Evolutionary conservation across 2,888 invertebrate genomes (phyloP).

Genomic region (Ectemnius lituratus): DNA sequence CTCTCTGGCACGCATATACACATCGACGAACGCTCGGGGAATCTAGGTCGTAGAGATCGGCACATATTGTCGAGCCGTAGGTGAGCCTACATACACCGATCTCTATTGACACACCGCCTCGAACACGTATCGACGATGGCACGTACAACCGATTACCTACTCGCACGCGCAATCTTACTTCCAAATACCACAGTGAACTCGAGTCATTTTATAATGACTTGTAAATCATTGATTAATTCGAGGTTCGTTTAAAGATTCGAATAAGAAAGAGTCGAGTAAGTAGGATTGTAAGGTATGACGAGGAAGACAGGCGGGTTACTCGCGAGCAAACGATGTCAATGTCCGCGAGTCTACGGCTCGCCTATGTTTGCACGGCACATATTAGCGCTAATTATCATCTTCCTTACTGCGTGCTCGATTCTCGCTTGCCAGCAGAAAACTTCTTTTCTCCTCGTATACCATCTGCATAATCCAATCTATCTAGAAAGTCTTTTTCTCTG

Average conservation of each 20-base stretch:
- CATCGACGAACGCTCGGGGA: neutral
- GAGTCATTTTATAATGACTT: too few species aligned
- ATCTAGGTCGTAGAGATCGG: conserved; percentile 43
- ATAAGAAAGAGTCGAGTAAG: too few species aligned
- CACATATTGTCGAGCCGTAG: conserved; percentile 18
- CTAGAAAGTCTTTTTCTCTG: too few species aligned
- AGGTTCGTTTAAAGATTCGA: too few species aligned
- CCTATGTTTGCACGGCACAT: conserved; percentile 51
- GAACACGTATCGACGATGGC: too few species aligned
- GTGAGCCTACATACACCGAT: conserved; percentile 23
- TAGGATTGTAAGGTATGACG: too few species aligned
- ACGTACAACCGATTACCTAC: too few species aligned
- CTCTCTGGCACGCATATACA: neutral
- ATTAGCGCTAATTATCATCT: conserved; percentile 61
- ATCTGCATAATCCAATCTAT: too few species aligned
- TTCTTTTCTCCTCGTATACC: too few species aligned
- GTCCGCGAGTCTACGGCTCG: conserved; percentile 46
- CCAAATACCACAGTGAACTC: neutral
- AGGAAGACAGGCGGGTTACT: neutral
- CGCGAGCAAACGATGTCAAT: conserved; percentile 49
- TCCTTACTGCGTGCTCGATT: conserved; percentile 33
- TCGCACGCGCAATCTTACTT: conserved; percentile 18
- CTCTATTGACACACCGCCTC: conserved; percentile 11
- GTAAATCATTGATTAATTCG: too few species aligned
- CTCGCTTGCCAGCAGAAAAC: neutral